Base-by-base conservation (phyloP, 2,888 invertebrate species). In the Pristionchus fissidentatus region DNA sequence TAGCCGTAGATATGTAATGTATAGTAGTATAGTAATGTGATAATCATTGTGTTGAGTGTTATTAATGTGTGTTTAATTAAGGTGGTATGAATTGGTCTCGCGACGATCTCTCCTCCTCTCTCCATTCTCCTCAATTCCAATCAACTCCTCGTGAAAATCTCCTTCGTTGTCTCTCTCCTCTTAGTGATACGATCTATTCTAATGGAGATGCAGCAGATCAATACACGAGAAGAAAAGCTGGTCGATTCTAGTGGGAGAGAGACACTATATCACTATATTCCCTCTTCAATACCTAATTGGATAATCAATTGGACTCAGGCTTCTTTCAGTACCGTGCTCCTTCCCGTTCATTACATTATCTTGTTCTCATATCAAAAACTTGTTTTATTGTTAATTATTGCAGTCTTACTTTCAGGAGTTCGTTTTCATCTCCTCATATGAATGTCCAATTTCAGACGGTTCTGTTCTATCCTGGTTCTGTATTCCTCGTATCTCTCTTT, bases 231-330 rank as follows among this genome's bases (percentile, higher is more conserved):
- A 60, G 60, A 32, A 60, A 60, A 32, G 60, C 60, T 60, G 60
- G 60, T n/a, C 60, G 32, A 60, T 60, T 60, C 60, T 60, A 60
- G 32, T n/a, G n/a, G n/a, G n/a, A n/a, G n/a, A n/a, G n/a, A n/a
- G n/a, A n/a, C n/a, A n/a, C n/a, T n/a, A n/a, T n/a, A n/a, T n/a
- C n/a, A n/a, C n/a, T n/a, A n/a, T n/a, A n/a, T n/a, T n/a, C n/a
- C n/a, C n/a, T n/a, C n/a, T n/a, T n/a, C n/a, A n/a, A n/a, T n/a
- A n/a, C n/a, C 32, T 10, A 60, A 10, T 26, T 4, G 32, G 26
- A 55, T 22, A 7, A 7, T 19, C 22, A 26, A 7, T 15, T 55
- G n/a, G n/a, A n/a, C n/a, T n/a, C n/a, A n/a, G n/a, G n/a, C n/a
- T n/a, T n/a, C n/a, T 29, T 60, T 32, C 19, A n/a, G 22, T 55